These are phyloP conservation scores for Propithecus deckenii DNA, from an alignment of 2,797 vertebrate genomes.

Conservation along the genomic window DNA sequence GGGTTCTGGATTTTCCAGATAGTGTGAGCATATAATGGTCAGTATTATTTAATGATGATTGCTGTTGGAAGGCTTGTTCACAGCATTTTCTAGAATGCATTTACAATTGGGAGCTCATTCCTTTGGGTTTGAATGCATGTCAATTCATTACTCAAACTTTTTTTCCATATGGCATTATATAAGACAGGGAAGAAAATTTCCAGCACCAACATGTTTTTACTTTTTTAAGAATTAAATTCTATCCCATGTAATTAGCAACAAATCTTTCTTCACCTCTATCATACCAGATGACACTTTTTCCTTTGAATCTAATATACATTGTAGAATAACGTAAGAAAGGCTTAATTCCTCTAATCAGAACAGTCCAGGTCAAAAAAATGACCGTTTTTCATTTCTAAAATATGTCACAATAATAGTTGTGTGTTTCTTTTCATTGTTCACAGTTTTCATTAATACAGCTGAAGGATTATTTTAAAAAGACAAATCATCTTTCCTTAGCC, in stretches of 20 bases:
- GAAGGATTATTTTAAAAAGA: background rate
- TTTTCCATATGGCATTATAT: background rate
- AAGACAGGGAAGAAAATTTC: slow-evolving; percentile 17
- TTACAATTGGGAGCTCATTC: slow-evolving; percentile 41
- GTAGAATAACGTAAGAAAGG: background rate
- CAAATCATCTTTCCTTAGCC: background rate
- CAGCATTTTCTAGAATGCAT: slow-evolving; percentile 57
- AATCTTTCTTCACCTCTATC: slow-evolving; percentile 12
- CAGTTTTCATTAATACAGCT: background rate
- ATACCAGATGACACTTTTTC: background rate
- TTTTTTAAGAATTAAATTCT: slow-evolving; percentile 52
- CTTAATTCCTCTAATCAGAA: background rate
- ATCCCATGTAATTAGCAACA: background rate
- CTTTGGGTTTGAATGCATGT: slow-evolving; percentile 52
- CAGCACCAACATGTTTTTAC: slow-evolving; percentile 15
- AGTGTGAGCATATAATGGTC: slow-evolving; percentile 62
- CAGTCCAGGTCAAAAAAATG: background rate
- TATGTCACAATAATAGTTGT: background rate
- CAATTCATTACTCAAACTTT: slow-evolving; percentile 42
- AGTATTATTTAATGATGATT: slow-evolving; percentile 62
- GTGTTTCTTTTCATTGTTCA: background rate
- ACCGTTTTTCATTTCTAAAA: background rate
- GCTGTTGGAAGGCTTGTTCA: slow-evolving; percentile 63
- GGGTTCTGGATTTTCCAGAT: slow-evolving; percentile 70
- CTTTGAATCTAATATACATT: slow-evolving; percentile 22